A percentile compares a stretch with the other conserved stretches of the same genome.
phyloP scores from a whole-genome alignment of 2,797 vertebrate species.

The Hafferia zeledoni region DNA sequence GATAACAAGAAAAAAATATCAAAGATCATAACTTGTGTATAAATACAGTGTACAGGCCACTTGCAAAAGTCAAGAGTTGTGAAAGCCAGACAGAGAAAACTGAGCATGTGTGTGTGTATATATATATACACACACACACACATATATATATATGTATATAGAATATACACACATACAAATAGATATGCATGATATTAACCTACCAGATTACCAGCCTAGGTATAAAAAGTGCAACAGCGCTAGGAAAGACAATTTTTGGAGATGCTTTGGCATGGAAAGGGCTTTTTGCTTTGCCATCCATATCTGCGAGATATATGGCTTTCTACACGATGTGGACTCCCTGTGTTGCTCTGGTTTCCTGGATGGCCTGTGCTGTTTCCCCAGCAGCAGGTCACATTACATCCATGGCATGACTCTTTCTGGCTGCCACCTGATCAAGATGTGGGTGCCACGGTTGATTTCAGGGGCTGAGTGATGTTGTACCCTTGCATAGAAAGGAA shows the following conservation, averaged over 20 bases:
- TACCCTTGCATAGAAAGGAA: background rate
- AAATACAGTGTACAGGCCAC: background rate
- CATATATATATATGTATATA: too few relatives aligned
- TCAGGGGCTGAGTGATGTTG: background rate
- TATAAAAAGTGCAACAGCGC: background rate
- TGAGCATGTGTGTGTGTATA: accelerated
- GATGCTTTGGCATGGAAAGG: background rate
- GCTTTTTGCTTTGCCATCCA: background rate
- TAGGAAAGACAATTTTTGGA: background rate
- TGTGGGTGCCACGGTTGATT: background rate
- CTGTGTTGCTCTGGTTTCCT: background rate
- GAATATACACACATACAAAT: accelerated
- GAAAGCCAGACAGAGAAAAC: background rate
- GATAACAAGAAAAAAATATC: background rate
- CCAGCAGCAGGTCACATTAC: background rate
- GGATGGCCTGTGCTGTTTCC: accelerated
- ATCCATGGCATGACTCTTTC: background rate
- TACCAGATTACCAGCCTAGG: background rate
- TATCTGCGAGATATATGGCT: background rate
- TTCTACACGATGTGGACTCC: background rate
- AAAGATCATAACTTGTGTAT: background rate
- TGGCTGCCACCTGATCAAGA: background rate
- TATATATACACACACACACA: too few relatives aligned
- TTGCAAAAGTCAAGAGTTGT: background rate
- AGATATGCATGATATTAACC: background rate